Evolutionary conservation across 2,113 vertebrate genomes (phyloP), one percentile per base, ranked within the genome.

Genomic region (Xyrauchen texanus): DNA sequence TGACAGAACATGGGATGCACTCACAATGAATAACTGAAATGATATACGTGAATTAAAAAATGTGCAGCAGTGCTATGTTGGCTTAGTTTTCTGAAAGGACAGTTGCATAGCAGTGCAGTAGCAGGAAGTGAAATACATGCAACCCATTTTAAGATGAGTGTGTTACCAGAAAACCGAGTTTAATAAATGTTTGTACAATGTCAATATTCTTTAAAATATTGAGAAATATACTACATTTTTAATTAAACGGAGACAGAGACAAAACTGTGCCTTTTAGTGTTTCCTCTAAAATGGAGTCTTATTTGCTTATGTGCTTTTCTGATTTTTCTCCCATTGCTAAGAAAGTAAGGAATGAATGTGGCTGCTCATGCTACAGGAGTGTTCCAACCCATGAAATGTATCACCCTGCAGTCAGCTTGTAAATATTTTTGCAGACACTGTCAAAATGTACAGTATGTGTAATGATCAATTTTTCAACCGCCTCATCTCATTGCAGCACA

Each of bases 21-120:
- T 63, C 79, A 81, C 85, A 86, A 82, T 85, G 88, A 90, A 91
- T 91, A 89, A 90, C 83, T 87, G 65, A 82, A 76, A 73, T 82
- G 83, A 82, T 89, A 82, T 76, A 79, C 88, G 90, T 86, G 88
- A 89, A 91, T 88, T 86, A 83, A 83, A 85, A 86, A 82, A 77
- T 82, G 88, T 87, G 79, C 87, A 87, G 79, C 82, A 68, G 83
- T 87, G 77, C 85, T 88, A 81, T 85, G 86, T 83, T 77, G 57
- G 85, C 87, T 88, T 81, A 79, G 82, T 88, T 82, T 80, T 52
- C 78, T 82, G 66, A 53, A 3, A 34, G 21, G 21, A 81, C 55
- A 15, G 55, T 6, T 58, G 6, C 0, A 58, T 7, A n/a, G 13
- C 55, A 58, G 55, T n/a, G 15, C 55, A 15, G 13, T 13, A 13